These are phyloP conservation scores for Cyphomyrus discorhynchus DNA, from an alignment of 2,113 vertebrate species.

Conservation along the genomic window DNA sequence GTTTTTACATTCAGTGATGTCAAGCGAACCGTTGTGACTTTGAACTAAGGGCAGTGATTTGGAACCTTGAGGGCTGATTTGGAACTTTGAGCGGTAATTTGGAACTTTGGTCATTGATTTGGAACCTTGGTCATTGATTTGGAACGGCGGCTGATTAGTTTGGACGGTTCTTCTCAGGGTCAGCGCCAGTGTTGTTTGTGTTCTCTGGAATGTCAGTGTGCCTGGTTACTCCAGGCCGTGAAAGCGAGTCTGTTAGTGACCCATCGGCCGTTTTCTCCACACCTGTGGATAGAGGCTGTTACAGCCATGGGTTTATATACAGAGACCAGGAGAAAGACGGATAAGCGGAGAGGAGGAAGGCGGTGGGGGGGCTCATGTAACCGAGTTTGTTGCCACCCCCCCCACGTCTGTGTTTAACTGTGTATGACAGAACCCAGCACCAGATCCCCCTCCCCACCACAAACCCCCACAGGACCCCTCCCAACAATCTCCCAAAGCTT, in stretches of 20 bases:
- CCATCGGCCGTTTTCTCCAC: background rate
- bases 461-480: slow-evolving; percentile 46
- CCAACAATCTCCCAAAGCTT: slow-evolving; percentile 29
- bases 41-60: background rate
- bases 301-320: background rate
- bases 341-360: background rate
- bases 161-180: background rate
- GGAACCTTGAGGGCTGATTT: background rate
- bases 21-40: background rate
- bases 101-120: background rate
- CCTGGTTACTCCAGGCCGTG: background rate
- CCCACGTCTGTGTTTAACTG: slow-evolving; percentile 56
- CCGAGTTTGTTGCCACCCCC: slow-evolving; percentile 2
- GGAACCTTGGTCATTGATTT: background rate
- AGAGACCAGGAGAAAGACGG: background rate
- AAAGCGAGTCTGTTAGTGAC: background rate
- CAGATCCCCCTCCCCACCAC: background rate
- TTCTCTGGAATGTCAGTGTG: background rate
- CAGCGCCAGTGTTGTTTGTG: background rate
- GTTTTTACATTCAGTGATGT: background rate
- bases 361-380: background rate
- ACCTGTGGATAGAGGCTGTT: background rate
- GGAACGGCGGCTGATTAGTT: background rate
- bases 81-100: background rate
- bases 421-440: slow-evolving; percentile 46